A percentile compares a stretch with the other conserved stretches of the same genome.
phyloP scores from a whole-genome alignment of 2,888 invertebrate genomes.

The Craniophora ligustri region DNA sequence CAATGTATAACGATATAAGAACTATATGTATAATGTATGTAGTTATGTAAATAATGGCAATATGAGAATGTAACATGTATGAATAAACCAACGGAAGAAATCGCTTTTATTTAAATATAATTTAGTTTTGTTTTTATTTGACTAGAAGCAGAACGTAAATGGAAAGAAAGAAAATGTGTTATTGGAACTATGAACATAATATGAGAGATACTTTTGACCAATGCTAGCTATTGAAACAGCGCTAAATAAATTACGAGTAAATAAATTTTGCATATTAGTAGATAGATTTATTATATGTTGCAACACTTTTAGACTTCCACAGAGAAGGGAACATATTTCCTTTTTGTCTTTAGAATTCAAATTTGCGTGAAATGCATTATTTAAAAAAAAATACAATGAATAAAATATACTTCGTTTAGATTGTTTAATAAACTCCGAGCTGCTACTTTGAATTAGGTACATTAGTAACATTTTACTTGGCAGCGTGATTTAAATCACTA shows the following conservation, averaged over 20 bases:
- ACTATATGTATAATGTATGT: background rate
- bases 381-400: too few relatives aligned
- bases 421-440: too few relatives aligned
- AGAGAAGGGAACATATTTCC: too few relatives aligned
- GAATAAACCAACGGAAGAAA: constrained; percentile 5
- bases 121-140: constrained; percentile 1
- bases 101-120: background rate
- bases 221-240: constrained; percentile 16
- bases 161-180: constrained; percentile 39
- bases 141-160: constrained; percentile 41
- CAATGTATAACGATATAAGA: too few relatives aligned
- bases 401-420: too few relatives aligned
- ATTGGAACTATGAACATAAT: constrained; percentile 6
- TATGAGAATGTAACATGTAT: constrained; percentile 18
- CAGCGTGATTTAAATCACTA: too few relatives aligned
- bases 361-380: too few relatives aligned
- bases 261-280: background rate
- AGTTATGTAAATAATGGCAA: background rate
- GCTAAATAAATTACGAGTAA: constrained; percentile 10
- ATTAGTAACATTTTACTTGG: too few relatives aligned
- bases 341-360: too few relatives aligned
- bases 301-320: background rate
- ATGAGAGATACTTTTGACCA: constrained; percentile 3
- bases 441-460: too few relatives aligned
- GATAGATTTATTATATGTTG: too few relatives aligned